Evolutionary conservation across 1,140 invertebrate species (phyloP).

Genomic region (Pseudachorutes palmiensis): DNA sequence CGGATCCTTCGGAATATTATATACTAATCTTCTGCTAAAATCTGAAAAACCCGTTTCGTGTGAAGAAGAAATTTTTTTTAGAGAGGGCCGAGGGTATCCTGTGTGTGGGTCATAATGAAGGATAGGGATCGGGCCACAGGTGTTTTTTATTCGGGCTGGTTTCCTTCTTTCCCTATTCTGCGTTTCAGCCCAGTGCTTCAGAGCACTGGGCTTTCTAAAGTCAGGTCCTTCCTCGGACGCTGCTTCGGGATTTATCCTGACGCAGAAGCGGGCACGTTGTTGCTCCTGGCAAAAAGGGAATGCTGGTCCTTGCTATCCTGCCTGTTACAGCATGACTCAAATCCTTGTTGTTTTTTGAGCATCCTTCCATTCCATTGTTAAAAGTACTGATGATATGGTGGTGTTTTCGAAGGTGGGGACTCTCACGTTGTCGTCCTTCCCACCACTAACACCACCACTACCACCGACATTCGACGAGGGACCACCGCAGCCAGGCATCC

Average conservation of each 20-base stretch:
- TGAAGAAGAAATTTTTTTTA: not conserved
- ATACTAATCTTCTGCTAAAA: not conserved
- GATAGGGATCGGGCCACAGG: not conserved
- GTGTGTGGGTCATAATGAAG: too few species aligned
- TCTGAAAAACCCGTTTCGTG: not conserved
- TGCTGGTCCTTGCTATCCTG: too few species aligned
- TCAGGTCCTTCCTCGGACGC: not conserved
- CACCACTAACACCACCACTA: not conserved
- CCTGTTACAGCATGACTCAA: too few species aligned
- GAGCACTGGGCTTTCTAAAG: too few species aligned
- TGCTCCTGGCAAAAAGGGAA: not conserved
- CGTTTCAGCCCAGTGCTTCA: not conserved
- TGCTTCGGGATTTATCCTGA: not conserved
- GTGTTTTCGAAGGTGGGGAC: slow-evolving; percentile 7
- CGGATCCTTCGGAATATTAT: not conserved
- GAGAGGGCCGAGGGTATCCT: too few species aligned
- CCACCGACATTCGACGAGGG: not conserved
- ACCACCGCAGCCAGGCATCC: not conserved
- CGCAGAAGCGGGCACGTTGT: not conserved
- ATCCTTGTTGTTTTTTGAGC: slow-evolving; percentile 12
- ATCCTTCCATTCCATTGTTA: not conserved
- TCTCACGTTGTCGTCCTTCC: slow-evolving; percentile 10
- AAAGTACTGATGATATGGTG: not conserved
- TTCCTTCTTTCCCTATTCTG: slow-evolving; percentile 1
- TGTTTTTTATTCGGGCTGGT: not conserved